Evolutionary conservation across 2,888 invertebrate genomes (phyloP).

Genomic region (Rhamnusium bicolor): DNA sequence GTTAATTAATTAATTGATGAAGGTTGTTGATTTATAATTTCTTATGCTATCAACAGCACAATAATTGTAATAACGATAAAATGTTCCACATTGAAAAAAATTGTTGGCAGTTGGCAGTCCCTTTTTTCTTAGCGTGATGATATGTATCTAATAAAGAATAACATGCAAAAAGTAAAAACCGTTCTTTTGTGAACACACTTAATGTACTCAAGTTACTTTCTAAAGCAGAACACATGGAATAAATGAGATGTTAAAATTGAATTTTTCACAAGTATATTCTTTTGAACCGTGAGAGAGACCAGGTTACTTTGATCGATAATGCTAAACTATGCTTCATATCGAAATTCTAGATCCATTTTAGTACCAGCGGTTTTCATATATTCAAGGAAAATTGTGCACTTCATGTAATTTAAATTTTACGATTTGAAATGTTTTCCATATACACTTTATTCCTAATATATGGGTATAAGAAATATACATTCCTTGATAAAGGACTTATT

Average conservation of each 20-base stretch:
- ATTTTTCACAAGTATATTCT: constrained; percentile 2
- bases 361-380: neutral
- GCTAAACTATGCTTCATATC: constrained; percentile 6
- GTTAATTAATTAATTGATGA: no score
- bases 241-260: constrained; percentile 9
- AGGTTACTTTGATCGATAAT: constrained; percentile 6
- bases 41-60: no score
- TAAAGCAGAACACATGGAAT: constrained; percentile 5
- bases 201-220: constrained; percentile 14
- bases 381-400: neutral
- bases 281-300: constrained; percentile 6
- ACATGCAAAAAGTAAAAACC: constrained; percentile 2
- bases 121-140: neutral
- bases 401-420: neutral
- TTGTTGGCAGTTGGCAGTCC: no score
- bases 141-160: neutral
- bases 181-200: neutral
- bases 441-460: neutral
- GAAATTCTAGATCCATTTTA: neutral
- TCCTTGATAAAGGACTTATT: no score
- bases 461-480: no score
- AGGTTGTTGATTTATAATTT: no score
- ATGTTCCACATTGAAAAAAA: no score
- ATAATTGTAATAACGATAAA: no score
- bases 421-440: neutral